Conservation (phyloP, 2,113 vertebrate species). For the Chitala chitala region DNA sequence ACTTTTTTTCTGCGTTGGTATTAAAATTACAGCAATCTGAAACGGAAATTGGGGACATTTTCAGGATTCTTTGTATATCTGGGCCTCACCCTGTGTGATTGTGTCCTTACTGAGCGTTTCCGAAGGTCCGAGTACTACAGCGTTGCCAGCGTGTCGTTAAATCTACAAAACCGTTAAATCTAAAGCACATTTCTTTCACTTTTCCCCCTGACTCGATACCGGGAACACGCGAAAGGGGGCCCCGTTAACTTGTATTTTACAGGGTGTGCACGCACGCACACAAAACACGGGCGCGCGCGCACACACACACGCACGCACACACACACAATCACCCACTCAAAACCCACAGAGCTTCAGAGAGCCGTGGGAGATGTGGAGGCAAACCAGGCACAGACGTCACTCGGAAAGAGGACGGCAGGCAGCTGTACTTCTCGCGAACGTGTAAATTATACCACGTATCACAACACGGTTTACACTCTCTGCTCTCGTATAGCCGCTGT, state of each 20-base stretch:
- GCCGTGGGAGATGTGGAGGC: conserved; percentile 32
- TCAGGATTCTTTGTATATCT: background rate
- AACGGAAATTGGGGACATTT: conserved; percentile 2
- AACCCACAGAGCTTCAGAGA: conserved; percentile 19
- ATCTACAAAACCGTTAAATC: conserved; percentile 10
- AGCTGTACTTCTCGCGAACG: conserved; percentile 56
- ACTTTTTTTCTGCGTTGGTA: background rate
- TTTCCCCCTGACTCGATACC: background rate
- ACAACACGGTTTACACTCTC: conserved; percentile 33
- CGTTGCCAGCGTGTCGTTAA: too few species aligned
- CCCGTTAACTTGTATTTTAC: conserved; percentile 36
- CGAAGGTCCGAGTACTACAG: background rate
- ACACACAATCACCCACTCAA: conserved; percentile 6
- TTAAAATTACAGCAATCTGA: background rate
- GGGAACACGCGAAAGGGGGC: conserved; percentile 17
- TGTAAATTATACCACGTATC: conserved; percentile 38
- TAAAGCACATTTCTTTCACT: background rate
- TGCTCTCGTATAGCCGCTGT: too few species aligned
- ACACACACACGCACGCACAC: too few species aligned
- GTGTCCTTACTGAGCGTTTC: background rate
- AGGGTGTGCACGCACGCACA: too few species aligned
- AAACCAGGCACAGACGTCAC: conserved; percentile 28
- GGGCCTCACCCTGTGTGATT: background rate
- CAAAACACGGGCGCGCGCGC: too few species aligned
- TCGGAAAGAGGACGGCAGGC: conserved; percentile 36